Percentiles rank a stretch among this genome's conserved stretches.
Conservation (phyloP, 1,140 invertebrate genomes). For the Mactra quadrangularis region DNA sequence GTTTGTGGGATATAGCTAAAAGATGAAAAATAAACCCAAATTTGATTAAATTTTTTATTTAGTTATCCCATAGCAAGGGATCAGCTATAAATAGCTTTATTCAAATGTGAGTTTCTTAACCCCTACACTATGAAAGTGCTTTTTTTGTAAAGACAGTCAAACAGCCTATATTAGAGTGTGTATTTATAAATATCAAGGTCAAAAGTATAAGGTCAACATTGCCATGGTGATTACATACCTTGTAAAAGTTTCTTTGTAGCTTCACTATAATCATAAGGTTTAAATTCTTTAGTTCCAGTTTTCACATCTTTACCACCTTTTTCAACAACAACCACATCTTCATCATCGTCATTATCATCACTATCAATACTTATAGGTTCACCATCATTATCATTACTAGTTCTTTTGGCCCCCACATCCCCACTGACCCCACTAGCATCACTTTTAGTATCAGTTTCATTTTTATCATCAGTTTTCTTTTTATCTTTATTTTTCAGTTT, state of each 20-base stretch:
- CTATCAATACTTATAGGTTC: not conserved
- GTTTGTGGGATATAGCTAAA: too few species aligned
- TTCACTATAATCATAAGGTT: constrained; percentile 51
- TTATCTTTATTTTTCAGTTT: not conserved
- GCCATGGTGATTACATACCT: too few species aligned
- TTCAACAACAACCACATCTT: not conserved
- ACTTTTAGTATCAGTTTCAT: not conserved
- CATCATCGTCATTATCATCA: not conserved
- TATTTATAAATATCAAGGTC: not conserved
- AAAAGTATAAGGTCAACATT: too few species aligned
- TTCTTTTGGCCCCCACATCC: not conserved
- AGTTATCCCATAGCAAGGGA: too few species aligned
- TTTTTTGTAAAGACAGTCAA: too few species aligned
- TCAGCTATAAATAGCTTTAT: too few species aligned
- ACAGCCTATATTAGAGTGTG: too few species aligned
- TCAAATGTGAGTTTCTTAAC: too few species aligned
- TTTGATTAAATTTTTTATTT: too few species aligned
- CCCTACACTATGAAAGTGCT: too few species aligned
- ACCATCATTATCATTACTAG: not conserved
- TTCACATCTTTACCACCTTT: not conserved
- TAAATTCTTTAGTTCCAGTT: constrained; percentile 18
- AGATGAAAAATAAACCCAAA: too few species aligned
- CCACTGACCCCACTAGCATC: not conserved
- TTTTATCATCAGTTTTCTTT: not conserved
- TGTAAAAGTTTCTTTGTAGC: constrained; percentile 37